Conservation (phyloP, 2,113 vertebrate species). For the Phyllostomus hastatus region DNA sequence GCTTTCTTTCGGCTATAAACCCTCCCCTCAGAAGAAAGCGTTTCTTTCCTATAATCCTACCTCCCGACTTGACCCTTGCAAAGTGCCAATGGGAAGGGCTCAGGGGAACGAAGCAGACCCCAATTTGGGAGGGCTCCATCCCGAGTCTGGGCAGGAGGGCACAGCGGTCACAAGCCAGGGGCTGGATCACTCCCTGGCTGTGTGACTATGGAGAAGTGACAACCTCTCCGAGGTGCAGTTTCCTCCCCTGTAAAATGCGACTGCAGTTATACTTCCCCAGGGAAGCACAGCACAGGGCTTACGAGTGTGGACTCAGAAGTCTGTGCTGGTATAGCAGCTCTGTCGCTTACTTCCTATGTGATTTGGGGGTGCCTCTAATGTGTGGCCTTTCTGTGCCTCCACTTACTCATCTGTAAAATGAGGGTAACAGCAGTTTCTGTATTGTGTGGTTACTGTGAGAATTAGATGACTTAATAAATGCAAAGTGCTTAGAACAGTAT, state of each 20-base stretch:
- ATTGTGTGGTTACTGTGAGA: background rate
- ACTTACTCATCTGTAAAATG: background rate
- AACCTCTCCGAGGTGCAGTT: background rate
- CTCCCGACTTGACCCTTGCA: background rate
- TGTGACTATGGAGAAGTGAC: background rate
- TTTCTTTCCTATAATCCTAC: background rate
- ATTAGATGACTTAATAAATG: background rate
- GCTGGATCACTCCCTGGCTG: background rate
- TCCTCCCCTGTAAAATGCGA: background rate
- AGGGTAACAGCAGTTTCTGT: background rate
- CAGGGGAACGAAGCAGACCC: background rate
- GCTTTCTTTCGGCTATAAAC: background rate
- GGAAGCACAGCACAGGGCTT: fast-evolving
- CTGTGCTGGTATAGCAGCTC: background rate
- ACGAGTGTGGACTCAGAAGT: background rate
- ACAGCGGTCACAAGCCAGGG: too few relatives aligned
- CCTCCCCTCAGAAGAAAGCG: background rate
- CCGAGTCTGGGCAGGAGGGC: background rate
- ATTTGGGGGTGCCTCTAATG: background rate
- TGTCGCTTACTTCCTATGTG: background rate
- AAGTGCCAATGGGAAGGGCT: background rate
- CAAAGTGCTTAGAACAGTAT: background rate
- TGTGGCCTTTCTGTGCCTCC: background rate
- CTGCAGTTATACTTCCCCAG: fast-evolving
- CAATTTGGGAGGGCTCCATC: fast-evolving